A percentile compares a stretch with the other conserved stretches of the same genome.
Evolutionary conservation across 2,888 invertebrate species (phyloP).

Genomic region (Acleris laterana): DNA sequence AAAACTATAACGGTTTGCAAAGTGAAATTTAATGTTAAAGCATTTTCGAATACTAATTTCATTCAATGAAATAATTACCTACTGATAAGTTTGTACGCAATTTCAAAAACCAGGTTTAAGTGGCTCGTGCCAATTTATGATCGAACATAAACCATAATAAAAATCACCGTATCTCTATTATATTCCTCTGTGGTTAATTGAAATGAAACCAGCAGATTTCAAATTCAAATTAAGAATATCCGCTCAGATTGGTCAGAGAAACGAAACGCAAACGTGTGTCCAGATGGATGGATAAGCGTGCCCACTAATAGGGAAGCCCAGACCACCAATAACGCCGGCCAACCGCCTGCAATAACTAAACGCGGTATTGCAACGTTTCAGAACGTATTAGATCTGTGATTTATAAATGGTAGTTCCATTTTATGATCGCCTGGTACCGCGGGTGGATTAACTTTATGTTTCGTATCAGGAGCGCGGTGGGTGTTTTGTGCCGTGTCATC

Average conservation of each 20-base stretch:
- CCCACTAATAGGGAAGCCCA: slow-evolving; percentile 46
- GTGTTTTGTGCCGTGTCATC: neutral
- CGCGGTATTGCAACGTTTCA: slow-evolving; percentile 46
- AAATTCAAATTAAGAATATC: slow-evolving; percentile 31
- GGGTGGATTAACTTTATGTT: slow-evolving; percentile 30
- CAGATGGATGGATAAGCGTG: slow-evolving; percentile 48
- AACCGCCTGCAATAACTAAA: slow-evolving; percentile 34
- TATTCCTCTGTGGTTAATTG: slow-evolving; percentile 20
- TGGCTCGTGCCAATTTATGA: too few relatives aligned
- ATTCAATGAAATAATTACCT: neutral
- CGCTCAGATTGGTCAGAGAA: slow-evolving; percentile 15
- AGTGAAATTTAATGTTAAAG: slow-evolving; percentile 13
- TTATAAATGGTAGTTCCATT: slow-evolving; percentile 59
- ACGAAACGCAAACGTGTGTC: slow-evolving; percentile 39
- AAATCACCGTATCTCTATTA: neutral
- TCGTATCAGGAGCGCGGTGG: slow-evolving; percentile 6
- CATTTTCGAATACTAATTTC: neutral
- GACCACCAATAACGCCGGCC: slow-evolving; percentile 49
- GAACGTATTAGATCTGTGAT: slow-evolving; percentile 55
- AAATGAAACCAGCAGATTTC: slow-evolving; percentile 24
- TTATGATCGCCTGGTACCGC: slow-evolving; percentile 46
- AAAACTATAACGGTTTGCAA: slow-evolving; percentile 21
- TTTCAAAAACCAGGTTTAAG: too few relatives aligned
- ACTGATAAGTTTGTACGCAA: neutral
- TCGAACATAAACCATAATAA: too few relatives aligned